Conservation (phyloP, 1,140 invertebrate genomes). For the Drosophila leontia region DNA sequence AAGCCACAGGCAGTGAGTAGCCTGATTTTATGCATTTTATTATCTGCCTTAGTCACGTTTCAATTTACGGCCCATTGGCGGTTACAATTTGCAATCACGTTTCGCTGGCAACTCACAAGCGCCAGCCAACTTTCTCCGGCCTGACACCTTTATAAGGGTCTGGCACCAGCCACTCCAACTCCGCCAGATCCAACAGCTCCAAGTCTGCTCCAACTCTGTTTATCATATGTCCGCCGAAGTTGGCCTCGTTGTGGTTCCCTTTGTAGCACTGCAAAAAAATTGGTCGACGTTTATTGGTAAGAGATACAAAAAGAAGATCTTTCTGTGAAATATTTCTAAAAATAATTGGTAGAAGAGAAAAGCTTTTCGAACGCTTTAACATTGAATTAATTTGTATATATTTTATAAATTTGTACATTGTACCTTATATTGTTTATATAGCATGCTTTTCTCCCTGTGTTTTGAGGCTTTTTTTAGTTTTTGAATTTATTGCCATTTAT, state of each 20-base stretch:
- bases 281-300: neutral
- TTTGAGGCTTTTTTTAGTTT: conserved; percentile 71
- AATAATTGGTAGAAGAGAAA: neutral
- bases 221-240: conserved; percentile 74
- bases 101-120: conserved; percentile 46
- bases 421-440: too few relatives aligned
- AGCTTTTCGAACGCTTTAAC: neutral
- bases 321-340: neutral
- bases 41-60: conserved; percentile 84
- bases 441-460: conserved; percentile 11
- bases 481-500: conserved; percentile 83
- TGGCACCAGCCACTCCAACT: conserved; percentile 54
- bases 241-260: conserved; percentile 43
- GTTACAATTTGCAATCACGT: conserved; percentile 85
- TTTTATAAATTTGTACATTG: neutral
- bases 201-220: conserved; percentile 62
- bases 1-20: conserved; percentile 62
- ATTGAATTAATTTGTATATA: neutral
- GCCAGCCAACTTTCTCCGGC: conserved; percentile 62
- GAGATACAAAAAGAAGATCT: neutral
- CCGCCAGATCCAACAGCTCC: conserved; percentile 19
- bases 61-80: conserved; percentile 85
- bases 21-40: conserved; percentile 84
- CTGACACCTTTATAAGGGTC: conserved; percentile 78
- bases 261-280: conserved; percentile 22